Evolutionary conservation across 2,797 vertebrate genomes (phyloP), one percentile per base, ranked within the genome.

Genomic region (Sebastes flavidus): DNA sequence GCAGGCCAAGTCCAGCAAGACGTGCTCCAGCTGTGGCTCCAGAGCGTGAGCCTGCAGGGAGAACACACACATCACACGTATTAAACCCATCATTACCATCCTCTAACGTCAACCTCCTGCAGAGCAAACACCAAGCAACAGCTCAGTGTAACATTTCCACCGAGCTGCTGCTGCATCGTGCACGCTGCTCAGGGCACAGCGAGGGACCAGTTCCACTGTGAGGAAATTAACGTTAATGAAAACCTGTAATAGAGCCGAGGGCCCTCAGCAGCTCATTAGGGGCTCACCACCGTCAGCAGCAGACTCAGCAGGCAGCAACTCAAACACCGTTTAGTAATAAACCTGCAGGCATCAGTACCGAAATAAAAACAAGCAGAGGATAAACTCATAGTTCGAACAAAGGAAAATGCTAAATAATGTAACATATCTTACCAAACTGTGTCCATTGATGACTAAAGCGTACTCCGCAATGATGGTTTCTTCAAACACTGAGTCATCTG

Each of bases 1-100:
- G 75, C 95, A 97, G 59, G 96, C 96, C 72, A 96, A 78, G 42
- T 97, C 95, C 84, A 98, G 87, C 59, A 97, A 86, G n/a, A 95
- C 78, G 0, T 84, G 92, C 90, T 97, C 94, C 88, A 96, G 69
- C 71, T 96, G 94, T 24, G 93, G 94, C 91, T 97, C 96, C 82
- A 97, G 65, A 61, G 94, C 95, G 38, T 96, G 83, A 73, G 94
- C 95, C 95, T 97, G 81, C 32, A 36, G 77, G n/a, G 67, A 56
- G n/a, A 10, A 70, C 20, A 73, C 34, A 83, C 49, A 70, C 42
- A 86, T 72, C 68, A 71, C 78, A 86, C 66, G 38, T 22, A 24
- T 82, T 84, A 82, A 85, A 70, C 22, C 24, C 8, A 2, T 81
- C 46, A 83, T 84, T 81, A 81, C n/a, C 56, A 12, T 9, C 4